Evolutionary conservation across 2,797 vertebrate species (phyloP), one percentile per base, ranked within the genome.

Genomic region (Poecile montanus): DNA sequence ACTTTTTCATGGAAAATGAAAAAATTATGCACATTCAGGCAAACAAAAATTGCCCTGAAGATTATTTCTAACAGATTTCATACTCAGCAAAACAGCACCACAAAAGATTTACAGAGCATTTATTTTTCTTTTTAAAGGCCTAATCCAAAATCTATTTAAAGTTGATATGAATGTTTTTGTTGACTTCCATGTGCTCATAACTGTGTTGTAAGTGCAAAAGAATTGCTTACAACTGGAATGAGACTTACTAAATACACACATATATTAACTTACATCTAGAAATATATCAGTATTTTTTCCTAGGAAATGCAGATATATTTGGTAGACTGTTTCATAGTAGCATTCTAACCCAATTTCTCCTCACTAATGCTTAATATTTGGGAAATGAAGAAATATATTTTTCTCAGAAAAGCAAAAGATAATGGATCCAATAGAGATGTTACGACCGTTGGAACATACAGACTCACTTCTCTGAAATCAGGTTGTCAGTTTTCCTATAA

Each of bases 81-180:
- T 51, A 72, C 54, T 90, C 78, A 82, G 48, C 19, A 72, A 81
- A 94, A 50, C 36, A 87, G 19, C 13, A 63, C 11, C 23, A n/a
- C 20, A 66, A 32, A 70, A 85, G 81, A 76, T 32, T 84, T 77
- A 34, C 23, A 42, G 47, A 61, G 45, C 47, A 51, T 70, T 89
- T 88, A 13, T 72, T 82, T 82, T 84, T 74, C 82, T 67, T 92
- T 82, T 72, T 63, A 92, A 93, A 89, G 72, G 53, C 71, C 56
- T 76, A 83, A 92, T 94, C 54, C 72, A 85, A 91, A 89, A 60
- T 85, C 57, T 80, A 42, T 85, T 94, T 89, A 58, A 85, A 91
- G 47, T 60, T 68, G 60, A 74, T 89, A 67, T 75, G 63, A 71
- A 63, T 67, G 54, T 89, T 92, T 90, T 81, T 57, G 66, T 75